These are phyloP conservation scores for Pseudochirops corinnae DNA, from an alignment of 2,797 vertebrate species.

Conservation along the genomic window DNA sequence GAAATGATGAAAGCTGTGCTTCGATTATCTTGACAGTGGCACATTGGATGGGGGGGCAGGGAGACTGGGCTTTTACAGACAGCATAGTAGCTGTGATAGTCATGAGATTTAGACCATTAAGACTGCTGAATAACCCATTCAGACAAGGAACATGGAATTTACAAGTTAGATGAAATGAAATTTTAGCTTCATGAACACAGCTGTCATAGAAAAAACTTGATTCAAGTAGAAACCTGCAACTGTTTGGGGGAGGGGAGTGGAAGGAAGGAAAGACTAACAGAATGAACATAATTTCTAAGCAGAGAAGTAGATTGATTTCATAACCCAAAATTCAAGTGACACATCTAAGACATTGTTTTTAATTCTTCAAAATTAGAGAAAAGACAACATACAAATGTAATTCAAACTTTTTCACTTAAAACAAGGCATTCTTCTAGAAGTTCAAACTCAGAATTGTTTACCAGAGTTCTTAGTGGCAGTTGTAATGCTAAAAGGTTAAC, in stretches of 20 bases:
- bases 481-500: neutral
- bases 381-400: neutral
- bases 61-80: neutral
- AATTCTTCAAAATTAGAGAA: neutral
- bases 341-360: conserved; percentile 37
- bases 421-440: neutral
- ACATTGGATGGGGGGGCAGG: neutral
- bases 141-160: neutral
- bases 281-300: neutral
- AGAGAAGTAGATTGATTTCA: conserved; percentile 26
- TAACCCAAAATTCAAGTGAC: conserved; percentile 25
- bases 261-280: conserved; percentile 31
- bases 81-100: neutral
- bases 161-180: conserved; percentile 39
- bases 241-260: neutral
- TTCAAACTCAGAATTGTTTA: neutral
- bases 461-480: neutral
- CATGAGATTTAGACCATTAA: neutral
- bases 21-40: neutral
- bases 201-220: conserved; percentile 24
- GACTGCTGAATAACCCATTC: neutral
- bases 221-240: conserved; percentile 45
- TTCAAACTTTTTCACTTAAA: neutral
- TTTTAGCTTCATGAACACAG: conserved; percentile 9
- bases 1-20: neutral